Percentiles rank a stretch among this genome's conserved stretches.
These are phyloP conservation scores for Ariopsis seemanni DNA, from an alignment of 2,113 vertebrate genomes.

Conservation along the genomic window DNA sequence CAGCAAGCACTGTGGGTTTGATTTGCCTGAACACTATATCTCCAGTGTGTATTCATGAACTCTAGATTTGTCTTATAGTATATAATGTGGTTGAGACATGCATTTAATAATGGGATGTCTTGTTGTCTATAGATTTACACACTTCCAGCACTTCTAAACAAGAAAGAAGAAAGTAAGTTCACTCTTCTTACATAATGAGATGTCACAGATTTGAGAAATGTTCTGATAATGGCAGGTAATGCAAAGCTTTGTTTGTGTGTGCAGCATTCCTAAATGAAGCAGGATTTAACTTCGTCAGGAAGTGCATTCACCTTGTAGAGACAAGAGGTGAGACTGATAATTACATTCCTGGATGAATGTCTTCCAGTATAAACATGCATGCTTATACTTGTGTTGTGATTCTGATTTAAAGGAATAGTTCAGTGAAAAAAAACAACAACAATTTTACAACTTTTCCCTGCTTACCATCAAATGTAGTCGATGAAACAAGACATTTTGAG, in stretches of 20 bases:
- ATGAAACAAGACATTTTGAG: neutral
- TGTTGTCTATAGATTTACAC: constrained; percentile 87
- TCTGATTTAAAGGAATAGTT: neutral
- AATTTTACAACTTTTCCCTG: neutral
- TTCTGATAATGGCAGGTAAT: neutral
- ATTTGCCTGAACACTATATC: neutral
- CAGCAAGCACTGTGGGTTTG: neutral
- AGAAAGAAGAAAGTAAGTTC: constrained; percentile 97
- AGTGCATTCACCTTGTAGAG: constrained; percentile 91
- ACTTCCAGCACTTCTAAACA: constrained; percentile 91
- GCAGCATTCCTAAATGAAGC: constrained; percentile 92
- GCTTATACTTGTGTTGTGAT: neutral
- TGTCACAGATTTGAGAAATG: neutral
- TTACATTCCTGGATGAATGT: constrained; percentile 17
- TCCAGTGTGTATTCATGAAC: no score
- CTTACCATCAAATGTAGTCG: neutral
- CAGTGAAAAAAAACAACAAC: neutral
- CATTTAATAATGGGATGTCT: neutral
- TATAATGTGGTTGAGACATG: neutral
- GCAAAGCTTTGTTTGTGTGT: constrained; percentile 48
- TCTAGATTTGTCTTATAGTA: neutral
- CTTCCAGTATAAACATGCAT: neutral
- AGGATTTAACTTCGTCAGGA: constrained; percentile 92
- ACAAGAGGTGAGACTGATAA: constrained; percentile 74
- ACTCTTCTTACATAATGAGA: neutral